These are phyloP conservation scores for Martes martes DNA, from an alignment of 2,113 vertebrate genomes.

Conservation along the genomic window DNA sequence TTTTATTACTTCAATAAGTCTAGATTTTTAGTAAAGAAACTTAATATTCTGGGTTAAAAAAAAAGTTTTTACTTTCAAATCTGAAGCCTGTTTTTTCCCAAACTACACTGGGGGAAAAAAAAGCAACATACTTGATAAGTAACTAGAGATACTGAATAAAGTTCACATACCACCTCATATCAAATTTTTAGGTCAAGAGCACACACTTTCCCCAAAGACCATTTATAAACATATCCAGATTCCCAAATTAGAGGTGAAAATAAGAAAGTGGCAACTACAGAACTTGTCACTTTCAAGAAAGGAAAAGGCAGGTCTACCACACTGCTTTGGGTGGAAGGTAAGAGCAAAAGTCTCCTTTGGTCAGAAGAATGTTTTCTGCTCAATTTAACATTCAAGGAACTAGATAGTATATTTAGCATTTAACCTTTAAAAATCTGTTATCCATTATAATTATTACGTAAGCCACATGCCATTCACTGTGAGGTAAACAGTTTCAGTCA, in stretches of 20 bases:
- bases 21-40: slow-evolving; percentile 42
- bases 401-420: slow-evolving; percentile 38
- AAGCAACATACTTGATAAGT: not conserved
- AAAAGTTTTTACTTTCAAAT: slow-evolving; percentile 54
- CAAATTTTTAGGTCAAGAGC: slow-evolving; percentile 34
- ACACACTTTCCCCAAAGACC: slow-evolving; percentile 18
- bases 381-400: slow-evolving; percentile 48
- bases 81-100: slow-evolving; percentile 22
- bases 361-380: slow-evolving; percentile 15
- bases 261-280: slow-evolving; percentile 34
- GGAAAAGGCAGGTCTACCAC: slow-evolving; percentile 37
- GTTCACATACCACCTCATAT: not conserved
- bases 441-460: slow-evolving; percentile 13
- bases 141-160: slow-evolving; percentile 4
- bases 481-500: not conserved
- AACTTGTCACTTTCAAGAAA: slow-evolving; percentile 40
- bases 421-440: slow-evolving; percentile 34
- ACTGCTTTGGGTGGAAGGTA: not conserved
- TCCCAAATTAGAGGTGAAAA: slow-evolving; percentile 21
- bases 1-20: slow-evolving; percentile 49
- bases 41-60: slow-evolving; percentile 33
- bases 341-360: not conserved
- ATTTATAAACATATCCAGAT: slow-evolving; percentile 53
- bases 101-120: not conserved
- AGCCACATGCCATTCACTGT: not conserved